These are phyloP conservation scores for Mystacornis crossleyi DNA, from an alignment of 2,113 vertebrate genomes.

Conservation along the genomic window DNA sequence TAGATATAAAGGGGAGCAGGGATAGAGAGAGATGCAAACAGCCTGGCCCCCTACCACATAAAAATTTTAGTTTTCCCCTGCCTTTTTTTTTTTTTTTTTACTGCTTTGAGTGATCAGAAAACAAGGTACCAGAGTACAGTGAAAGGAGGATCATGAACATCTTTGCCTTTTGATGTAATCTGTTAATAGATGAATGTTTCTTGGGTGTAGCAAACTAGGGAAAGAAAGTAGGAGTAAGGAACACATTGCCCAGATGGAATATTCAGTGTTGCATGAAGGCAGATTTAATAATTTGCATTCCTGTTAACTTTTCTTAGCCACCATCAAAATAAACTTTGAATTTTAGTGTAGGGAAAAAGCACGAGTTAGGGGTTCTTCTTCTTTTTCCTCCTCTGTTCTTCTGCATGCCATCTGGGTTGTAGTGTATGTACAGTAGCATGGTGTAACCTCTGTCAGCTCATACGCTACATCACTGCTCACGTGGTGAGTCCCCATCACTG, in stretches of 20 bases:
- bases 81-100: accelerated
- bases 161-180: neutral
- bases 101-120: neutral
- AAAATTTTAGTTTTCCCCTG: too few relatives aligned
- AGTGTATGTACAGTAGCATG: neutral
- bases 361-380: neutral
- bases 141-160: neutral
- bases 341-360: neutral
- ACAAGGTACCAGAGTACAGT: neutral
- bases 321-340: neutral
- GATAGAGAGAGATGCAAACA: neutral
- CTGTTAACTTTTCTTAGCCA: neutral
- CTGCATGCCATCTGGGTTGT: neutral
- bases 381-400: neutral
- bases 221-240: neutral
- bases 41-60: neutral
- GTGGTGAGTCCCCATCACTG: accelerated
- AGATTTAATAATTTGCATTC: neutral
- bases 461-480: accelerated
- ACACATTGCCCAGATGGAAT: neutral
- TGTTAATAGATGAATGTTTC: neutral
- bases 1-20: too few relatives aligned
- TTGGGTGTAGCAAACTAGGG: neutral
- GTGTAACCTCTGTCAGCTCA: neutral
- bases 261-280: neutral